phyloP scores from a whole-genome alignment of 1,140 invertebrate species.

The Leptinotarsa defecta region DNA sequence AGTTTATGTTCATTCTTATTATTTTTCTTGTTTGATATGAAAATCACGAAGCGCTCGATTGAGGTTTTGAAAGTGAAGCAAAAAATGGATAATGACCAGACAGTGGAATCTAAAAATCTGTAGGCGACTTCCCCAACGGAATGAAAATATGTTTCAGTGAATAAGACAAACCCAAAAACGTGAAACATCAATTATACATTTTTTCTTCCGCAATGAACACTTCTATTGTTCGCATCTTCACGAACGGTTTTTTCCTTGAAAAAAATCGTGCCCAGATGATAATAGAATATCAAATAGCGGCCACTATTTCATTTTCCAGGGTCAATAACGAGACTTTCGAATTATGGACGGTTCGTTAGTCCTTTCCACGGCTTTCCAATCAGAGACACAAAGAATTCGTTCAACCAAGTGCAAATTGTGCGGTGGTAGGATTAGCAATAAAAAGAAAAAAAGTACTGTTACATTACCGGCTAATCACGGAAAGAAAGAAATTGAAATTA shows the following conservation, averaged over 20 bases:
- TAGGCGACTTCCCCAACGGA: no score
- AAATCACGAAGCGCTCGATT: no score
- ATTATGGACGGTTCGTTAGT: conserved; percentile 9
- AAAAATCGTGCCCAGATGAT: neutral
- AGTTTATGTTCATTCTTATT: no score
- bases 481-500: no score
- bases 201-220: no score
- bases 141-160: no score
- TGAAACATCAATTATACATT: no score
- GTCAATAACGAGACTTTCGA: conserved; percentile 15
- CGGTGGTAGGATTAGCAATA: neutral
- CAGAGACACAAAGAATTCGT: neutral
- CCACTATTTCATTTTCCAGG: neutral
- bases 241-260: neutral
- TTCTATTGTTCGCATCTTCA: neutral
- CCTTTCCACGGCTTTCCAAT: conserved; percentile 1
- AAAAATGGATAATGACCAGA: no score
- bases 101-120: no score
- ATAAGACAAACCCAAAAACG: no score
- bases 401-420: neutral
- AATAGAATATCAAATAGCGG: neutral
- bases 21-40: no score
- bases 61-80: no score
- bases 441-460: conserved; percentile 1
- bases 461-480: neutral